phyloP scores from a whole-genome alignment of 53 echinoderm and acorn worm genomes.

The Patiria pectinifera region DNA sequence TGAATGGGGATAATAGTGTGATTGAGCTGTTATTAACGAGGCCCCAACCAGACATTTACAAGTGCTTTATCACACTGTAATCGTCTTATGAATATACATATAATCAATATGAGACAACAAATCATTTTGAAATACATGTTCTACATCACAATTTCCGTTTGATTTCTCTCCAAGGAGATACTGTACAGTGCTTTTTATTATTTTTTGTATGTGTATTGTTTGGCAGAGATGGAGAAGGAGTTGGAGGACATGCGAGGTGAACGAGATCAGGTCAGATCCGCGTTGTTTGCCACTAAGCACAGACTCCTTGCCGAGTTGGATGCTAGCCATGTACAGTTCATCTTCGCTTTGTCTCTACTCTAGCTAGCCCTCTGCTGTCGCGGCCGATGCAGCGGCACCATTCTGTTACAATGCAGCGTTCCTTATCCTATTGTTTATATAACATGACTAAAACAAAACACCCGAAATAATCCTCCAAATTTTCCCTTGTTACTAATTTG shows the following conservation, averaged over 20 bases:
- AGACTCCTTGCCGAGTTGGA: constrained; percentile 92
- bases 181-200: too few species aligned
- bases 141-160: too few species aligned
- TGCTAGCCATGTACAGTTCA: constrained; percentile 90
- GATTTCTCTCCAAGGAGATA: too few species aligned
- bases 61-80: too few species aligned
- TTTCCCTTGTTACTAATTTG: constrained; percentile 12
- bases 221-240: constrained; percentile 82
- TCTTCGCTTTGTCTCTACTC: constrained; percentile 46
- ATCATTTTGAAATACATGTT: too few species aligned
- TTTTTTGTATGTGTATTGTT: background rate
- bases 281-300: constrained; percentile 87
- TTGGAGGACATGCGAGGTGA: constrained; percentile 70
- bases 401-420: constrained; percentile 52
- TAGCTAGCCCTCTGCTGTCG: background rate
- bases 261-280: constrained; percentile 89
- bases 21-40: too few species aligned
- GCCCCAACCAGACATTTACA: too few species aligned
- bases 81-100: too few species aligned
- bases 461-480: background rate
- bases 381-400: constrained; percentile 42
- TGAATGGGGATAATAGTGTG: too few species aligned
- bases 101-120: too few species aligned
- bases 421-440: background rate
- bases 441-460: constrained; percentile 27